phyloP scores from a whole-genome alignment of 2,113 vertebrate species.

The Chroicocephalus ridibundus region DNA sequence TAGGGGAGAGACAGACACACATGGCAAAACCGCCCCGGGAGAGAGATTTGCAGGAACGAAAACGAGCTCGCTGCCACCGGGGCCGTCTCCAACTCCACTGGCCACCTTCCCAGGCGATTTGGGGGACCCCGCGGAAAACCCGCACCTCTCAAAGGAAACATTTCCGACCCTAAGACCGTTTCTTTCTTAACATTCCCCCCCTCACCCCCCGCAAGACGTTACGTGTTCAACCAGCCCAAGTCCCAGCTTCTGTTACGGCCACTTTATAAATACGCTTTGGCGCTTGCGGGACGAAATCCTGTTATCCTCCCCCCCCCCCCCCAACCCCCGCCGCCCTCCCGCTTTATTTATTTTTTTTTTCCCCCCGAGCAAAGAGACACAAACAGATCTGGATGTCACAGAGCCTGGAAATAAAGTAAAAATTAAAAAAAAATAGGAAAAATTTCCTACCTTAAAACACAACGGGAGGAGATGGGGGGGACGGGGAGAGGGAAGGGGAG shows the following conservation, averaged over 20 bases:
- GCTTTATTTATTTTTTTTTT: not conserved
- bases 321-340: not conserved
- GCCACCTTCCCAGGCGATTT: not conserved
- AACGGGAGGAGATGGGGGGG: constrained; percentile 63
- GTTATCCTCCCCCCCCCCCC: not conserved
- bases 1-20: not conserved
- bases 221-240: not conserved
- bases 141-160: constrained; percentile 43
- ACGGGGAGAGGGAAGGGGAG: constrained; percentile 3
- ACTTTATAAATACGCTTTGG: constrained; percentile 81
- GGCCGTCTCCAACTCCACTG: not conserved
- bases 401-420: constrained; percentile 52
- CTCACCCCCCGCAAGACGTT: not conserved
- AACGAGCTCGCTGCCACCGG: not conserved
- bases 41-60: not conserved
- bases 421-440: constrained; percentile 37
- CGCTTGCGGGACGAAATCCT: not conserved
- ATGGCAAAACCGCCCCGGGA: not conserved
- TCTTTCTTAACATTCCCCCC: not conserved
- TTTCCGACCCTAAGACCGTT: not conserved
- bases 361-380: not conserved
- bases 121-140: not conserved
- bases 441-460: constrained; percentile 83
- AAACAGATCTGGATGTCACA: constrained; percentile 8
- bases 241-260: constrained; percentile 68